Evolutionary conservation across 2,797 vertebrate genomes (phyloP).

Genomic region (Coccyzus lansbergi): DNA sequence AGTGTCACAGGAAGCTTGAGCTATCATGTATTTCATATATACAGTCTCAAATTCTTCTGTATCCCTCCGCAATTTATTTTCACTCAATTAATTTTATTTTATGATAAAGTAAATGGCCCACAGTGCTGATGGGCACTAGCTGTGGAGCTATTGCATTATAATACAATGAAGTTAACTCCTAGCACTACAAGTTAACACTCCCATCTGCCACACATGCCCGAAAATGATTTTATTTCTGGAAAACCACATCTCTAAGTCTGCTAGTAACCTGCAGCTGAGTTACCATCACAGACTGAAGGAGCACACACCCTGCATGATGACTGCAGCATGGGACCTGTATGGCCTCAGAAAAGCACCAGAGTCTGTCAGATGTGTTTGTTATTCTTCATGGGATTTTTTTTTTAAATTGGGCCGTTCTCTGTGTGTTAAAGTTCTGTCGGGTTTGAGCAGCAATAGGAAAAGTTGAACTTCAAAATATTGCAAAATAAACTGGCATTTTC

Average conservation of each 20-base stretch:
- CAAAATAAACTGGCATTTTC: neutral
- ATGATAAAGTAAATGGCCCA: conserved; percentile 78
- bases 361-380: neutral
- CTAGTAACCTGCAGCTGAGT: neutral
- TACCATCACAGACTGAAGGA: neutral
- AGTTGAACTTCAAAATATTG: neutral
- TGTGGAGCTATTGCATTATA: conserved; percentile 56
- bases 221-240: neutral
- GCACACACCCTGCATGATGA: accelerated
- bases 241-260: neutral
- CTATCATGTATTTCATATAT: conserved; percentile 56
- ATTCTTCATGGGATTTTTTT: neutral
- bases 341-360: neutral
- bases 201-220: conserved; percentile 34
- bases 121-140: conserved; percentile 74
- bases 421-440: neutral
- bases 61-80: conserved; percentile 70
- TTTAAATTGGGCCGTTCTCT: neutral
- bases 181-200: conserved; percentile 36
- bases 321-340: neutral
- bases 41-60: conserved; percentile 65
- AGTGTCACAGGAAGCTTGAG: conserved; percentile 54
- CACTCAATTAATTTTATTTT: conserved; percentile 77
- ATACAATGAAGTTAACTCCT: conserved; percentile 52
- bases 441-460: neutral